phyloP scores from a whole-genome alignment of 2,113 vertebrate species.

The Callithrix jacchus region DNA sequence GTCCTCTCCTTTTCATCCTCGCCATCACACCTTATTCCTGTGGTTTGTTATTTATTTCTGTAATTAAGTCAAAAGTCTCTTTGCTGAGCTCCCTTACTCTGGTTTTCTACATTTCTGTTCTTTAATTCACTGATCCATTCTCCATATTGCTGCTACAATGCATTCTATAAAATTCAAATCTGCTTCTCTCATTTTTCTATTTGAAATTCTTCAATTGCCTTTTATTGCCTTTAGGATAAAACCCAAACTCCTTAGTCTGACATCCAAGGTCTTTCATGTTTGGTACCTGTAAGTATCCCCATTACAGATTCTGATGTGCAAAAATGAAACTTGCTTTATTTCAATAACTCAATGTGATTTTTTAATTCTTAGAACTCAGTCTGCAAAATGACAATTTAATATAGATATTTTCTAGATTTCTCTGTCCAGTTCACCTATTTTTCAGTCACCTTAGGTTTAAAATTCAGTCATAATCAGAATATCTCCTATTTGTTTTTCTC shows the following conservation, averaged over 20 bases:
- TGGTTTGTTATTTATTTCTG: not conserved
- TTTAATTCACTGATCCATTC: slow-evolving; percentile 40
- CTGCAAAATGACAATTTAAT: slow-evolving; percentile 56
- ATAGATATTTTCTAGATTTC: slow-evolving; percentile 2
- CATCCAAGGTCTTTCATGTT: slow-evolving; percentile 61
- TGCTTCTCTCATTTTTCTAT: slow-evolving; percentile 31
- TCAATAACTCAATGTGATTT: slow-evolving; percentile 58
- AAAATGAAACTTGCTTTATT: slow-evolving; percentile 58
- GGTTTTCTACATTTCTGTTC: not conserved
- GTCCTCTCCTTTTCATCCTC: not conserved
- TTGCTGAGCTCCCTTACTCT: not conserved
- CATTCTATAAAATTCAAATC: slow-evolving; percentile 7
- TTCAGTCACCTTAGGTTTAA: not conserved
- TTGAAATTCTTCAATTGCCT: slow-evolving; percentile 67
- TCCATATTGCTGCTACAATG: slow-evolving; percentile 5
- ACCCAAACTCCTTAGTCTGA: slow-evolving; percentile 15
- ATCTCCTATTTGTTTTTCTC: not conserved
- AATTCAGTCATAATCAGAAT: not conserved
- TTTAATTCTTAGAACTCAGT: slow-evolving; percentile 29
- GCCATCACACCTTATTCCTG: not conserved
- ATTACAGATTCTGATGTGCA: slow-evolving; percentile 49
- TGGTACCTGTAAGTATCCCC: slow-evolving; percentile 52
- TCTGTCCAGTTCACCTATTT: not conserved
- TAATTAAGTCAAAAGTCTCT: not conserved
- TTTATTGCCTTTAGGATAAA: slow-evolving; percentile 62